phyloP scores from a whole-genome alignment of 2,888 invertebrate species.

The Octonoba sinensis region DNA sequence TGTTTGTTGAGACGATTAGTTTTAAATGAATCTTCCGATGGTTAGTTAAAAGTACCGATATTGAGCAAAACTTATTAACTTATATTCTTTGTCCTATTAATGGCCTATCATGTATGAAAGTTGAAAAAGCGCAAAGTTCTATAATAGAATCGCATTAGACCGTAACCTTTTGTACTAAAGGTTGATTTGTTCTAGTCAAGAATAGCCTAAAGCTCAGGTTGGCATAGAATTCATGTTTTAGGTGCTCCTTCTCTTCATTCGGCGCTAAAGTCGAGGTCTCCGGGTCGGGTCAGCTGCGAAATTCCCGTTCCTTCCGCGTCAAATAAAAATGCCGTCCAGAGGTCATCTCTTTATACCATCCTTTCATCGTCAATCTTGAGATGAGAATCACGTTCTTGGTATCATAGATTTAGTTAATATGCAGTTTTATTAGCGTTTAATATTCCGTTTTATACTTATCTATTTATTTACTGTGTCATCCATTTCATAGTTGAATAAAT shows the following conservation, averaged over 20 bases:
- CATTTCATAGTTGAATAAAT: too few species aligned
- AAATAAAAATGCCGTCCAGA: conserved; percentile 32
- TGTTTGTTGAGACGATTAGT: too few species aligned
- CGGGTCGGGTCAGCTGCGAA: conserved; percentile 49
- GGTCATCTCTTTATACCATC: conserved; percentile 34
- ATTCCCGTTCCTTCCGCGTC: conserved; percentile 37
- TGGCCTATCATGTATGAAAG: too few species aligned
- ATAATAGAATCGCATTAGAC: too few species aligned
- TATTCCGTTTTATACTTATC: too few species aligned
- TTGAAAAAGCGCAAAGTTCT: too few species aligned
- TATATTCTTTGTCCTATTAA: too few species aligned
- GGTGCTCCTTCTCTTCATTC: background rate
- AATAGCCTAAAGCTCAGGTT: background rate
- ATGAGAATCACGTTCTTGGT: background rate
- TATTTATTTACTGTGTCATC: too few species aligned
- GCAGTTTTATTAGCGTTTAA: background rate
- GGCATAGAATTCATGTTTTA: conserved; percentile 4
- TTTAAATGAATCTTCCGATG: too few species aligned
- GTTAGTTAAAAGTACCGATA: too few species aligned
- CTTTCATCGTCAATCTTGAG: conserved; percentile 4
- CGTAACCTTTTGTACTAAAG: too few species aligned
- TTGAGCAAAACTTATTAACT: too few species aligned
- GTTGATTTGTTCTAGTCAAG: background rate
- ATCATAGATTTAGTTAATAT: background rate
- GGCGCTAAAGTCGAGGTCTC: conserved; percentile 31